These are phyloP conservation scores for Ochotona princeps DNA, from an alignment of 2,113 vertebrate genomes.

Conservation along the genomic window DNA sequence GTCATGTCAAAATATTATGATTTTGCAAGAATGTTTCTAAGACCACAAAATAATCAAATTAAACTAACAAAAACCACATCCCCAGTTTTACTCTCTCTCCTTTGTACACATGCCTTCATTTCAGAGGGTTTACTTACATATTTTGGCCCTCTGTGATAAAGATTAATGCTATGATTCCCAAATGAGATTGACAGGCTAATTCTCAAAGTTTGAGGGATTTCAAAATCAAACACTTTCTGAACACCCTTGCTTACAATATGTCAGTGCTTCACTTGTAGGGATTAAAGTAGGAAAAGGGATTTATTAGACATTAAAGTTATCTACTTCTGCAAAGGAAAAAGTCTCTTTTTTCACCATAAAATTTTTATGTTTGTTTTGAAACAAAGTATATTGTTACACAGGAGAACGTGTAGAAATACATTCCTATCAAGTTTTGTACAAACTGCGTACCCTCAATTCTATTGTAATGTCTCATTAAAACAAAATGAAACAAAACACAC, in stretches of 20 bases:
- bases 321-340: background rate
- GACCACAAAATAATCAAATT: accelerated
- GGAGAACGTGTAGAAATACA: background rate
- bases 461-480: background rate
- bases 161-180: background rate
- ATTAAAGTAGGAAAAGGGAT: slow-evolving; percentile 31
- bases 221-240: background rate
- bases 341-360: background rate
- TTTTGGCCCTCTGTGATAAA: background rate
- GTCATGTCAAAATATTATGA: background rate
- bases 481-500: no score
- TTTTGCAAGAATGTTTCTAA: background rate
- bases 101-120: background rate
- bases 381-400: background rate
- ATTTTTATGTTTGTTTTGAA: slow-evolving; percentile 33
- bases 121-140: background rate
- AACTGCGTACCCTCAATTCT: background rate
- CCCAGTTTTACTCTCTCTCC: background rate
- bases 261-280: background rate
- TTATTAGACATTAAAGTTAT: slow-evolving; percentile 41
- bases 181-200: background rate
- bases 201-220: background rate
- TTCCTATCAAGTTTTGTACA: background rate
- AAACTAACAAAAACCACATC: background rate
- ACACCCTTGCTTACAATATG: background rate